Evolutionary conservation across 2,797 vertebrate species (phyloP), one percentile per base, ranked within the genome.

Genomic region (Momotus momota): DNA sequence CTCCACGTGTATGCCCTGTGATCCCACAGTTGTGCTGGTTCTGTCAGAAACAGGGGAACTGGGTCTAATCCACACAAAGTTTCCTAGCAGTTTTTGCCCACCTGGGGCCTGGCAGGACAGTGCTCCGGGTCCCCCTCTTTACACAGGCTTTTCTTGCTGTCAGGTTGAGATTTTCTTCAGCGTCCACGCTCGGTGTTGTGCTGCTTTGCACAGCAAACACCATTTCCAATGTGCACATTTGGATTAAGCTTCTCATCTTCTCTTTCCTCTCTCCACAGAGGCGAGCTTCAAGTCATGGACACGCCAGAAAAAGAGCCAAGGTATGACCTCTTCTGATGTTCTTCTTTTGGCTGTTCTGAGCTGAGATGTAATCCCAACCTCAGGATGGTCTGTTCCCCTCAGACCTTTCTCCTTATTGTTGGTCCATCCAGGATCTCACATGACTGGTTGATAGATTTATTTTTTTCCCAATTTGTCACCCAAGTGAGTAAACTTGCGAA

Each of bases 241-340:
- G 11, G n/a, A 7, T 26, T 41, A 1, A 92, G 10, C 29, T n/a
- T 43, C 12, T 70, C 19, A 1, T 55, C 35, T 84, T 65, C 58
- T 60, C 25, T 78, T 69, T 92, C 43, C 16, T 94, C 31, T 93
- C 52, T 80, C 93, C 94, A 33, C 98, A 99, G 99, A 99, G 99
- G 89, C 98, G 99, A 94, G 98, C 98, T 79, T 98, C 99, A 8
- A 98, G 98, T 97, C 99, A 99, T 25, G 99, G 99, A 66, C 99
- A 99, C 94, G 98, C 98, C 78, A 99, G 99, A 97, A 99, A 99
- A 98, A 98, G 99, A 98, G 98, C 99, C 98, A 99, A 99, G 99
- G 99, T 99, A 97, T 97, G 97, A 95, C 14, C 43, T 46, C 49
- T n/a, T 79, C 78, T 26, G 54, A 29, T 35, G 2, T 46, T 27